Conservation (phyloP, 2,888 invertebrate species). For the Drosophila recens region DNA sequence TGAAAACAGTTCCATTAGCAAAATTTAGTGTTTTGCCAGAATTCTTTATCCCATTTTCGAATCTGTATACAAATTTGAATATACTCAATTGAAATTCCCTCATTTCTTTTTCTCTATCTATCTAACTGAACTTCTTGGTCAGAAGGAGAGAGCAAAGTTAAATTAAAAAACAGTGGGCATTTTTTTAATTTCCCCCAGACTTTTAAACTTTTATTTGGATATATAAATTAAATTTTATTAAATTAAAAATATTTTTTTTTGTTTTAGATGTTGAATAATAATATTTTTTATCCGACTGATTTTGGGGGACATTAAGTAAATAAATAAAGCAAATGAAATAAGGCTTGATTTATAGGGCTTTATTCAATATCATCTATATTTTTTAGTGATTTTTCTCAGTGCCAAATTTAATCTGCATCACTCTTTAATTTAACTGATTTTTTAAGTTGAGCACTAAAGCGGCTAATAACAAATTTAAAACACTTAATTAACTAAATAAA, state of each 20-base stretch:
- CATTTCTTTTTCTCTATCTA: too few relatives aligned
- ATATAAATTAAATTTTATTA: too few relatives aligned
- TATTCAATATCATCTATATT: not conserved
- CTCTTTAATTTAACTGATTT: conserved; percentile 20
- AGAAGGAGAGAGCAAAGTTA: too few relatives aligned
- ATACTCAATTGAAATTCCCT: too few relatives aligned
- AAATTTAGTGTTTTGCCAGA: too few relatives aligned
- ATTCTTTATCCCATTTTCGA: too few relatives aligned
- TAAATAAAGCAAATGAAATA: not conserved
- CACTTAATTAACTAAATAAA: conserved; percentile 64
- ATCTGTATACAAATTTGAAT: too few relatives aligned
- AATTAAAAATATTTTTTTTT: not conserved
- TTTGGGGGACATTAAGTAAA: not conserved
- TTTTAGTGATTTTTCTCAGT: not conserved
- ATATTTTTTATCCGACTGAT: not conserved
- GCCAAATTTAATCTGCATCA: conserved; percentile 25
- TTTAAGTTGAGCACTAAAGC: conserved; percentile 17
- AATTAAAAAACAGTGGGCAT: too few relatives aligned
- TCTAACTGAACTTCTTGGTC: too few relatives aligned
- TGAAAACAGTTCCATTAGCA: too few relatives aligned
- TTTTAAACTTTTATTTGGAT: too few relatives aligned
- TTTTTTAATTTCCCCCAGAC: too few relatives aligned
- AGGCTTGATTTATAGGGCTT: not conserved
- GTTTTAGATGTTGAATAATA: not conserved
- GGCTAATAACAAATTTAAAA: conserved; percentile 56